Conservation (phyloP, 2,888 invertebrate species). For the Eurytoma adleriae region DNA sequence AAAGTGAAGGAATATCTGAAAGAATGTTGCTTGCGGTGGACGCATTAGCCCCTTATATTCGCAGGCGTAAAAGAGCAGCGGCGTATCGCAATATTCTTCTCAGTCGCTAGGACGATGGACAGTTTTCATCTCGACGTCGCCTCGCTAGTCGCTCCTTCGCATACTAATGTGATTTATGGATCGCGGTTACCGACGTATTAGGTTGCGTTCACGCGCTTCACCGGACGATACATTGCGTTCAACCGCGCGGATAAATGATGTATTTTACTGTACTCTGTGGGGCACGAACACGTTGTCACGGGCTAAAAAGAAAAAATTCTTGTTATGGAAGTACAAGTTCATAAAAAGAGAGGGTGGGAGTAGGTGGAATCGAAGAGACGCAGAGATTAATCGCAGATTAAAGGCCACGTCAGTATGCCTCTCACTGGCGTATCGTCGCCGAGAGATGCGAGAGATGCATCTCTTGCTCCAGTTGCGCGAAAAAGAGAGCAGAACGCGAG, state of each 20-base stretch:
- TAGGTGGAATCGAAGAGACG: no score
- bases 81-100: slow-evolving; percentile 15
- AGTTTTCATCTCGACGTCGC: slow-evolving; percentile 27
- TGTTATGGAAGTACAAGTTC: no score
- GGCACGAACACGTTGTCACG: no score
- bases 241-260: slow-evolving; percentile 3
- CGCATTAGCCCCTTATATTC: not conserved
- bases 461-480: slow-evolving; percentile 55
- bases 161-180: slow-evolving; percentile 63
- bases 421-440: no score
- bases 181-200: slow-evolving; percentile 61
- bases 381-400: no score
- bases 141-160: slow-evolving; percentile 27
- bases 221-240: not conserved
- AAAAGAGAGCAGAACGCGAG: slow-evolving; percentile 62
- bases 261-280: not conserved
- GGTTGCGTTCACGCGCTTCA: slow-evolving; percentile 53
- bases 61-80: not conserved
- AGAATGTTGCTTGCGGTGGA: no score
- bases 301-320: no score
- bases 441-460: slow-evolving; percentile 30
- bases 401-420: no score
- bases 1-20: not conserved
- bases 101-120: slow-evolving; percentile 1
- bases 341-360: no score